Percentiles rank a stretch among this genome's conserved stretches.
These are phyloP conservation scores for Cheilosia impressa DNA, from an alignment of 2,888 invertebrate species.

Conservation along the genomic window DNA sequence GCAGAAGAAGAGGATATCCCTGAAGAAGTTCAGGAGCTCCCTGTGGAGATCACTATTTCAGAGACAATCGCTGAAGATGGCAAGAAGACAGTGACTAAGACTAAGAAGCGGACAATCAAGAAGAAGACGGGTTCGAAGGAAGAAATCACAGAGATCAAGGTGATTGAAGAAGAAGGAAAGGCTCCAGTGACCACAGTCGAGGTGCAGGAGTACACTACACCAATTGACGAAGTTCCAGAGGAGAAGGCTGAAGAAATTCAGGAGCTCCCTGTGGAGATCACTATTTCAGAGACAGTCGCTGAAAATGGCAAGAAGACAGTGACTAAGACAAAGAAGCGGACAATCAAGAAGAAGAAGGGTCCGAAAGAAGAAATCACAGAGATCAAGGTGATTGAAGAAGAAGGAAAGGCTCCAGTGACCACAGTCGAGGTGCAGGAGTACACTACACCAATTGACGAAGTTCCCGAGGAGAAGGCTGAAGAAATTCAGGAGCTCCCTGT, in stretches of 20 bases:
- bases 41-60: slow-evolving; percentile 80
- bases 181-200: slow-evolving; percentile 79
- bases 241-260: slow-evolving; percentile 79
- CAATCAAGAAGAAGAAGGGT: slow-evolving; percentile 81
- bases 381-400: slow-evolving; percentile 76
- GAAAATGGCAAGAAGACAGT: slow-evolving; percentile 81
- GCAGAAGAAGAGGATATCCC: slow-evolving; percentile 9
- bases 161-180: slow-evolving; percentile 79
- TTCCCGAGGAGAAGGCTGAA: slow-evolving; percentile 78
- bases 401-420: slow-evolving; percentile 79
- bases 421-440: slow-evolving; percentile 79
- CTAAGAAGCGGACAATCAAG: slow-evolving; percentile 82
- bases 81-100: slow-evolving; percentile 77
- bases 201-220: slow-evolving; percentile 78
- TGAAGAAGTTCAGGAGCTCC: slow-evolving; percentile 78
- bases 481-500: slow-evolving; percentile 80
- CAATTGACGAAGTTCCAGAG: slow-evolving; percentile 78
- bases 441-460: slow-evolving; percentile 78
- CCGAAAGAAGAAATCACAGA: slow-evolving; percentile 77
- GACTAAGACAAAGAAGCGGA: slow-evolving; percentile 81
- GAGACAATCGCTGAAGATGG: slow-evolving; percentile 81
- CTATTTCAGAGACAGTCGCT: slow-evolving; percentile 81
- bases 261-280: slow-evolving; percentile 80
- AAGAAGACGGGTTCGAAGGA: slow-evolving; percentile 81
- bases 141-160: slow-evolving; percentile 44